These are phyloP conservation scores for Osmerus eperlanus DNA, from an alignment of 2,113 vertebrate genomes.

Conservation along the genomic window DNA sequence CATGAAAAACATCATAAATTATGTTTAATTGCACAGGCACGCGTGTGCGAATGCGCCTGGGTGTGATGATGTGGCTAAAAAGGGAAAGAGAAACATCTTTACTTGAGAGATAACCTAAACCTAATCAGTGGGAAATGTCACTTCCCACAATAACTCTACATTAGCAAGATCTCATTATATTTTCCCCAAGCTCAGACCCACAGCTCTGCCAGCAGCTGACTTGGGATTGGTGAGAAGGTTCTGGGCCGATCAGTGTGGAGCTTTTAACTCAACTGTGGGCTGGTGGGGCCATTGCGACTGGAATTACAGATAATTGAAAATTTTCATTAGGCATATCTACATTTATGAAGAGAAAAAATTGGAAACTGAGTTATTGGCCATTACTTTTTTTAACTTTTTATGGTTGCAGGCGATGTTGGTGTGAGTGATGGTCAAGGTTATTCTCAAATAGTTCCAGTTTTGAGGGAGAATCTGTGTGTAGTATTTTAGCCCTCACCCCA, in stretches of 20 bases:
- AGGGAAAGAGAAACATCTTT: slow-evolving; percentile 24
- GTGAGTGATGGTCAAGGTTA: slow-evolving; percentile 16
- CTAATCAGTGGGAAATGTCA: slow-evolving; percentile 65
- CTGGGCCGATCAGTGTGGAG: slow-evolving; percentile 35
- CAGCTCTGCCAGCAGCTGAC: slow-evolving; percentile 7
- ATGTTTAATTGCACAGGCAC: no score
- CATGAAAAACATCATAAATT: no score
- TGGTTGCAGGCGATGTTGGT: background rate
- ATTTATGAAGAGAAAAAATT: slow-evolving; percentile 26
- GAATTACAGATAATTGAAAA: slow-evolving; percentile 38
- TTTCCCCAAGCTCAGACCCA: slow-evolving; percentile 33
- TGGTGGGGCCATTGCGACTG: slow-evolving; percentile 23
- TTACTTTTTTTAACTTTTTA: slow-evolving; percentile 1
- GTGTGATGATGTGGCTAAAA: slow-evolving; percentile 31
- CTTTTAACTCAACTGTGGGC: slow-evolving; percentile 16
- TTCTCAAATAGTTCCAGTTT: background rate
- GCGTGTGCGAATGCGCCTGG: slow-evolving; percentile 1
- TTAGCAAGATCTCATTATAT: slow-evolving; percentile 64
- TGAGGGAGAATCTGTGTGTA: background rate
- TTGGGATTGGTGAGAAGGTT: slow-evolving; percentile 44
- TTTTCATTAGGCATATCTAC: slow-evolving; percentile 45
- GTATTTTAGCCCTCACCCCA: background rate
- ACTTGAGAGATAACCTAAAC: slow-evolving; percentile 40
- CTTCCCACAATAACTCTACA: slow-evolving; percentile 54
- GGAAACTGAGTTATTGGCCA: slow-evolving; percentile 18